These are phyloP conservation scores for Micronycteris hirsuta DNA, from an alignment of 2,113 vertebrate genomes.

Conservation along the genomic window DNA sequence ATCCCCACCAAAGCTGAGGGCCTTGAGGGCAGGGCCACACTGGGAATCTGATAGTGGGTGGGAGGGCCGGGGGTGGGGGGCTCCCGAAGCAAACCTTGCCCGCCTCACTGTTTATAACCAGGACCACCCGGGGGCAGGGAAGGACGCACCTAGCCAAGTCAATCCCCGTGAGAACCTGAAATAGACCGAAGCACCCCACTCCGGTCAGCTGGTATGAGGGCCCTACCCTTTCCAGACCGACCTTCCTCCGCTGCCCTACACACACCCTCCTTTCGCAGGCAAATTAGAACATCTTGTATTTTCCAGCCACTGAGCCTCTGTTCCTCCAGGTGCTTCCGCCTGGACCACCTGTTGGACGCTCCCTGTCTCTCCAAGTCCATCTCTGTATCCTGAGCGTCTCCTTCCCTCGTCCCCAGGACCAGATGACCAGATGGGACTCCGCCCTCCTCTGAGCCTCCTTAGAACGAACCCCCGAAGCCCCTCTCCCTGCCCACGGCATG, in stretches of 20 bases:
- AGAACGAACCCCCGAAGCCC: background rate
- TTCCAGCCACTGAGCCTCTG: background rate
- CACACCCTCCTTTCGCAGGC: background rate
- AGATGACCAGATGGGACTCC: background rate
- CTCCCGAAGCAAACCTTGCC: background rate
- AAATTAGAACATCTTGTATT: background rate
- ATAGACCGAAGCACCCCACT: background rate
- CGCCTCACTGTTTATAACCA: background rate
- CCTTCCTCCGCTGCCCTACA: fast-evolving
- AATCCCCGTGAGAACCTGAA: background rate
- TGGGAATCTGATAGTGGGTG: background rate
- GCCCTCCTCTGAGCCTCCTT: background rate
- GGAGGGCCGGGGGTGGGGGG: background rate
- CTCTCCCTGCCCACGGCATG: fast-evolving
- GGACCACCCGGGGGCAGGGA: background rate
- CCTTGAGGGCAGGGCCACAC: background rate
- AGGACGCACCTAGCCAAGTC: background rate
- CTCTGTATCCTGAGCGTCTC: fast-evolving
- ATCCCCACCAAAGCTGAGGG: background rate
- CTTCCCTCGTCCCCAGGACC: background rate
- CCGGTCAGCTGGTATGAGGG: fast-evolving
- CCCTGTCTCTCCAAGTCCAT: fast-evolving
- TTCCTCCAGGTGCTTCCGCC: background rate
- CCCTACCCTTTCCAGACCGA: fast-evolving
- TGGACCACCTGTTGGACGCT: background rate